These are phyloP conservation scores for Trichonephila clavata DNA, from an alignment of 1,140 invertebrate species.

Conservation along the genomic window DNA sequence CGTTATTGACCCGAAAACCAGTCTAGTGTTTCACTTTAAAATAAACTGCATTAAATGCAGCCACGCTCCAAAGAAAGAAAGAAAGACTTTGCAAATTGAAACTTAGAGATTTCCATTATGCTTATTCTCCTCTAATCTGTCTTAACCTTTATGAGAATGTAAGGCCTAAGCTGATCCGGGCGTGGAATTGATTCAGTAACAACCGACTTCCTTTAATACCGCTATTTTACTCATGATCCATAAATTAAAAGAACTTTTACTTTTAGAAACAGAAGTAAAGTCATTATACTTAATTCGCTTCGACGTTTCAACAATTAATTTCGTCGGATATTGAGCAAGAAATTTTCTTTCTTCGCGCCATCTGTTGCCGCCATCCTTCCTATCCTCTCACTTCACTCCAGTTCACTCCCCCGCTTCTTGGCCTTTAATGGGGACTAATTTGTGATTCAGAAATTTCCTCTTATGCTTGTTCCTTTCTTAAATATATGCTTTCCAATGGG, in stretches of 20 bases:
- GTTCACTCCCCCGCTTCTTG: neutral
- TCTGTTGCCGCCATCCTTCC: constrained; percentile 59
- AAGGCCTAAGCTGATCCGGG: neutral
- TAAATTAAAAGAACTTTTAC: constrained; percentile 72
- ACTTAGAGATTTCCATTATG: neutral
- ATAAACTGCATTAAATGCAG: neutral
- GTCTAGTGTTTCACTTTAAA: neutral
- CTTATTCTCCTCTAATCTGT: neutral
- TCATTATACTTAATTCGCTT: constrained; percentile 57
- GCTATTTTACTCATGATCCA: constrained; percentile 40
- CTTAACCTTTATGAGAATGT: neutral
- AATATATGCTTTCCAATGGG: constrained; percentile 20
- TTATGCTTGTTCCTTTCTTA: constrained; percentile 9
- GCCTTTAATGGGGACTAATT: constrained; percentile 68
- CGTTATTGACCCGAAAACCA: neutral
- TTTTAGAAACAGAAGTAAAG: constrained; percentile 54
- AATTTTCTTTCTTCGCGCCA: constrained; percentile 58
- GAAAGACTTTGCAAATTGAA: neutral
- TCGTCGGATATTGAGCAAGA: constrained; percentile 64
- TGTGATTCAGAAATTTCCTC: constrained; percentile 68
- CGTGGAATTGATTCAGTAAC: constrained; percentile 36
- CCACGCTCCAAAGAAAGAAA: neutral
- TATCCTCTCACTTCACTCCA: neutral
- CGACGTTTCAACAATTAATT: constrained; percentile 66
- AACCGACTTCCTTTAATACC: constrained; percentile 23